Evolutionary conservation across 2,888 invertebrate genomes (phyloP), one percentile per base, ranked within the genome.

Genomic region (Apotomis turbidana): DNA sequence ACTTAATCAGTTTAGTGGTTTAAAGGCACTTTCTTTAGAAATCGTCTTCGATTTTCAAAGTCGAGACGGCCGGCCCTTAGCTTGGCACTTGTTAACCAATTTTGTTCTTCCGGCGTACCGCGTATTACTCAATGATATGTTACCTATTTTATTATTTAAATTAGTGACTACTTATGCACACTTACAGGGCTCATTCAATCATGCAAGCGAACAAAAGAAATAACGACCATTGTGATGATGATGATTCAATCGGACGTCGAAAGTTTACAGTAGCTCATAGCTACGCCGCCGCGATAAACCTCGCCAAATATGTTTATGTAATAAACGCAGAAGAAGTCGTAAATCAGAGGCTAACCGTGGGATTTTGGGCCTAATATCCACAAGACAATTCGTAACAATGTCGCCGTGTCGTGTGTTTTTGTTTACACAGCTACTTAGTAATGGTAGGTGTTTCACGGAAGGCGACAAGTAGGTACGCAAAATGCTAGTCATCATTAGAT

Each of bases 181-280:
- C 66, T 66, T 57, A 57, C 44, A 64, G 55, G 44, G 54, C 55
- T 63, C 58, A 49, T 67, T 67, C 41, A 36, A 60, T 71, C 60
- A 67, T 66, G 15, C 46, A 55, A 13, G 54, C 71, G 57, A 71
- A 71, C 67, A 71, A 71, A 67, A 61, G 64, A 41, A 46, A 41
- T 61, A 51, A 62, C 61, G 60, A 57, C 66, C 55, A 67, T 71
- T 71, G 71, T 71, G 54, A 55, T 71, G 67, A 57, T 71, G 60
- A 55, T 71, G 67, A 57, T 49, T 61, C 54, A 60, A 64, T 63
- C 58, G 44, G 27, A 63, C 63, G 63, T 44, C 12, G 55, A 55
- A 54, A 71, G 71, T 71, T 70, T 71, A 71, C 70, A 71, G 70
- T 60, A 67, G 66, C 66, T 27, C 52, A 8, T 52, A 57, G n/a